Evolutionary conservation across 1,140 invertebrate species (phyloP), one percentile per base, ranked within the genome.

Genomic region (Eurosta solidaginis): DNA sequence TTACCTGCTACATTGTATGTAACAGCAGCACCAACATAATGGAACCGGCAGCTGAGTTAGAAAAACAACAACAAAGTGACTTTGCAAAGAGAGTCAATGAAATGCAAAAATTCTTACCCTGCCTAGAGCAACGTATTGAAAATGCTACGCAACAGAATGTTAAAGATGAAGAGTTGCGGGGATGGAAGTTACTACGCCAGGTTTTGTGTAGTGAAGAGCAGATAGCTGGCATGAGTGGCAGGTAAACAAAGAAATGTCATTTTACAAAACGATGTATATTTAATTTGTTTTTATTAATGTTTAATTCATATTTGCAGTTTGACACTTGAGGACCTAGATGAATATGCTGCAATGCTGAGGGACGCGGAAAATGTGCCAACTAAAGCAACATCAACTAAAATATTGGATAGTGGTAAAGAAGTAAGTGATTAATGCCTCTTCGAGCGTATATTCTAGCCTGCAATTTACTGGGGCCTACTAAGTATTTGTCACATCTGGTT

Each of bases 11-110:
- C 36, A 68, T 68, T 54, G 22, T 12, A 44, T 12, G 12, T 44
- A 6, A 44, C 12, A 44, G 5, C 5, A 6, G 12, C 42, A 44
- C 12, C n/a, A 68, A n/a, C n/a, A 68, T 22, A 14, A 68, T 68
- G 59, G 59, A 36, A 12, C 59, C 59, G n/a, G 59, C 59, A 68
- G n/a, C n/a, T n/a, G 59, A 40, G 36, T 68, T 36, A 68, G n/a
- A 68, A 36, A 33, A 63, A 63, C 54, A 63, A 36, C 29, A 12
- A 63, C n/a, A 68, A 52, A 20, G 17, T 20, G 33, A 40, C 59
- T 68, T 40, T 68, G 17, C 5, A n/a, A 29, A 68, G 22, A 68
- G 40, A 68, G 59, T 68, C 59, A 68, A 40, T 68, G 29, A 68
- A 68, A 68, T 68, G 59, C 59, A 68, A 68, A 40, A 68, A 68